Evolutionary conservation across 2,888 invertebrate species (phyloP).

Genomic region (Bibio marci): DNA sequence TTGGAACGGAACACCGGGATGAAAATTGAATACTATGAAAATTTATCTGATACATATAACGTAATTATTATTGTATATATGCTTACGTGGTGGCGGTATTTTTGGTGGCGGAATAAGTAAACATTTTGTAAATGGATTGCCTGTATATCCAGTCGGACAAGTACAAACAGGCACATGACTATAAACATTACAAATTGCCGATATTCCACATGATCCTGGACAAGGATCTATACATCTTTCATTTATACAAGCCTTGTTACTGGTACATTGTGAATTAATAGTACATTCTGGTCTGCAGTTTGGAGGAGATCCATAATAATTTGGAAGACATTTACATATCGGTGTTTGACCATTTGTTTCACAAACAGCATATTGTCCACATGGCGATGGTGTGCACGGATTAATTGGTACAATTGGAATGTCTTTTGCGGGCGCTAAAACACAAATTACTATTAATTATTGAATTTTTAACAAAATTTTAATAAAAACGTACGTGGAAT

Average conservation of each 20-base stretch:
- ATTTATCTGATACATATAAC: too few relatives aligned
- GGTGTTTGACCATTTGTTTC: conserved; percentile 33
- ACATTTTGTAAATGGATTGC: conserved; percentile 44
- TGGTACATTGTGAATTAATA: conserved; percentile 51
- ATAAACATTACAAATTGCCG: conserved; percentile 47
- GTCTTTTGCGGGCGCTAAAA: conserved; percentile 10
- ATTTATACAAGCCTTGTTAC: conserved; percentile 52
- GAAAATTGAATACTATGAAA: not conserved
- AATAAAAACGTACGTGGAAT: conserved; percentile 29
- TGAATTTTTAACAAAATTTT: not conserved
- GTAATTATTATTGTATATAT: too few relatives aligned
- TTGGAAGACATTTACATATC: conserved; percentile 49
- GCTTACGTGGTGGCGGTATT: conserved; percentile 20
- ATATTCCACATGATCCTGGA: conserved; percentile 52
- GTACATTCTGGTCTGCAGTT: conserved; percentile 63
- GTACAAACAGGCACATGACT: conserved; percentile 50
- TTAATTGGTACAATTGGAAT: conserved; percentile 25
- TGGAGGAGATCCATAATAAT: conserved; percentile 54
- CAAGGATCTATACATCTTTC: conserved; percentile 64
- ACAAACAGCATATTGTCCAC: conserved; percentile 59
- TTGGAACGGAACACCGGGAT: not conserved
- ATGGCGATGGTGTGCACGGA: conserved; percentile 52
- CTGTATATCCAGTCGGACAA: conserved; percentile 34
- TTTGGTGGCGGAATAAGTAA: conserved; percentile 21
- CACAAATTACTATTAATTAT: conserved; percentile 4